Percentiles rank a stretch among this genome's conserved stretches.
phyloP scores from a whole-genome alignment of 2,888 invertebrate species.

The Silvanus unidentatus region DNA sequence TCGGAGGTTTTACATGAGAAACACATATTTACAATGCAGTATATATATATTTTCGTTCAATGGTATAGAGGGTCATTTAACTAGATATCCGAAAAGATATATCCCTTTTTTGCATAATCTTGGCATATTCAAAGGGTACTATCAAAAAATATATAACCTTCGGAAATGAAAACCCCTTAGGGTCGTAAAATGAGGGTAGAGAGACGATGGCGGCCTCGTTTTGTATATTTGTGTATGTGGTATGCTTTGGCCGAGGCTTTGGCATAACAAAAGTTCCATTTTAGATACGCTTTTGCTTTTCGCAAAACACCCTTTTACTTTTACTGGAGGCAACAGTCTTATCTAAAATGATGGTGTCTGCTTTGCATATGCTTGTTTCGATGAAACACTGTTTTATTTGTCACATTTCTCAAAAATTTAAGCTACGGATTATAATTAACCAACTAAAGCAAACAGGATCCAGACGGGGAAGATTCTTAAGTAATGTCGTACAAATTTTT shows the following conservation, averaged over 20 bases:
- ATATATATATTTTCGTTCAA: conserved; percentile 2
- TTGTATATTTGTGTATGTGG: conserved; percentile 17
- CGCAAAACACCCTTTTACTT: conserved; percentile 40
- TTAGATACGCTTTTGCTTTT: conserved; percentile 43
- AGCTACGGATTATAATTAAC: too few species aligned
- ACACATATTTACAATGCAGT: conserved; percentile 2
- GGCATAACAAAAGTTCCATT: conserved; percentile 37
- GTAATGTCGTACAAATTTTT: too few species aligned
- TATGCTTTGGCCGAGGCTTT: too few species aligned
- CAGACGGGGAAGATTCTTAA: too few species aligned
- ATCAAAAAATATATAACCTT: conserved; percentile 41
- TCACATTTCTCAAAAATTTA: too few species aligned
- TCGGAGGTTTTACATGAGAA: neutral
- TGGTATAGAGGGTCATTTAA: conserved; percentile 15
- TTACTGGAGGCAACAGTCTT: conserved; percentile 30
- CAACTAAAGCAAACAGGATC: too few species aligned
- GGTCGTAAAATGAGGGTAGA: conserved; percentile 38
- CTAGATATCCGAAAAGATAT: conserved; percentile 12
- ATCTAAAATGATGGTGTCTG: conserved; percentile 24
- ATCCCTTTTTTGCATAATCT: conserved; percentile 36
- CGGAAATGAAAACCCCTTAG: conserved; percentile 38
- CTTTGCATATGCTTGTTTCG: conserved; percentile 28
- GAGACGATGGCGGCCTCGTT: conserved; percentile 21
- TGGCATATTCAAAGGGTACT: conserved; percentile 39
- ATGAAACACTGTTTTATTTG: neutral